Evolutionary conservation across 92 coral and sea anemone species (phyloP).

Genomic region (Parazoanthus swiftii): DNA sequence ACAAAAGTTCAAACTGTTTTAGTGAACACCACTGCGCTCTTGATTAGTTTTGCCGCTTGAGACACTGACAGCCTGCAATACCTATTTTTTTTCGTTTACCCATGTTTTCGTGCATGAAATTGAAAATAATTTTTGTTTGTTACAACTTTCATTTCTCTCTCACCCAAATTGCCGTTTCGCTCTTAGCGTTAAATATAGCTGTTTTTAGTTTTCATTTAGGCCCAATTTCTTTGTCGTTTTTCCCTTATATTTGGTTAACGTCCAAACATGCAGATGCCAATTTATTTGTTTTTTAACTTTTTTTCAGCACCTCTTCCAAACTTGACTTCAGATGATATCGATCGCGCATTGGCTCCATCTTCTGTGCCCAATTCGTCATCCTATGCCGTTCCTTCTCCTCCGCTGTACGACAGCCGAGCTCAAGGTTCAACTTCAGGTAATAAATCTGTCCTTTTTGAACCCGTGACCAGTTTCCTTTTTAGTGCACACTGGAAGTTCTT

Average conservation of each 20-base stretch:
- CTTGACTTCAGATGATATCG: constrained; percentile 97
- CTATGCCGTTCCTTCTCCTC: constrained; percentile 65
- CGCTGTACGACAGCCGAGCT: constrained; percentile 71
- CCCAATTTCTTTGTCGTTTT: background rate
- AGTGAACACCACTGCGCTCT: background rate
- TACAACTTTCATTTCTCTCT: background rate
- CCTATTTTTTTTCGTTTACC: too few species aligned
- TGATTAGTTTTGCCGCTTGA: too few species aligned
- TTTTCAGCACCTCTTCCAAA: constrained; percentile 95
- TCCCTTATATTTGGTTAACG: background rate
- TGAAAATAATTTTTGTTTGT: background rate
- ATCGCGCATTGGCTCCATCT: constrained; percentile 92
- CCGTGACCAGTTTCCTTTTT: background rate
- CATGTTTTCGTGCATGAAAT: background rate
- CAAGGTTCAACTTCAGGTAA: constrained; percentile 38
- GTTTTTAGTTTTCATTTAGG: background rate
- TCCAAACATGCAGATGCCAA: background rate
- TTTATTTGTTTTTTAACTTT: constrained; percentile 34
- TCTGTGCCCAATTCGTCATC: constrained; percentile 65
- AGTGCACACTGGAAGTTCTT: background rate
- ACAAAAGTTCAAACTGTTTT: background rate
- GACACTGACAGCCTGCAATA: too few species aligned
- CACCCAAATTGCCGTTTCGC: background rate
- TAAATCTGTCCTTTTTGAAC: background rate
- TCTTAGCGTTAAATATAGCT: background rate